Evolutionary conservation across 2,888 invertebrate species (phyloP), one percentile per base, ranked within the genome.

Genomic region (Sinotaia quadrata): DNA sequence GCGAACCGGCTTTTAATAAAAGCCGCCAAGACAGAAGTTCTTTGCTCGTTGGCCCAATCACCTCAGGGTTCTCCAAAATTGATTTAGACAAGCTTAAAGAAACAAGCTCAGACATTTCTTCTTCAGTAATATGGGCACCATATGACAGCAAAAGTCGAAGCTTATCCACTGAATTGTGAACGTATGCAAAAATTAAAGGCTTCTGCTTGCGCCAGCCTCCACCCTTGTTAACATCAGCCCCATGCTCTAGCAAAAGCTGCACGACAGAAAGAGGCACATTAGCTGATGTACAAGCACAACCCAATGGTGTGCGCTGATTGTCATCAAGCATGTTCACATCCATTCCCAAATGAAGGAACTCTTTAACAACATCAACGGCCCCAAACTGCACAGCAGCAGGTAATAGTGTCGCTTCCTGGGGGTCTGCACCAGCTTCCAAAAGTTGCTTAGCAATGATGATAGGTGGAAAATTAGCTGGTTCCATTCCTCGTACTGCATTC

Each of bases 321-420:
- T 84, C 81, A 71, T 84, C 84, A 62, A 83, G 69, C 79, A 81
- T 79, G 66, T 84, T 84, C 4, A 84, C 80, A 69, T 84, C 81
- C 84, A 84, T 84, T 4, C 83, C 83, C 15, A 81, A 72, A 33
- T 79, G 76, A 34, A 84, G 68, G 7, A 84, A 72, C 56, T 84
- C 81, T 63, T 76, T 74, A 5, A 84, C 81, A 15, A 81, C 72
- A 49, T 75, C 74, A 12, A 74, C 70, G 47, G 81, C 79, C 29
- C 81, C 78, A 36, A 80, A 78, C 62, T 82, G 81, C 1, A 84
- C 81, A 18, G 83, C 84, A 10, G 82, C 75, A 2, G 84, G 84
- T 15, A 84, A 71, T 29, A 83, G 71, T 1, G 84, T 84, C n/a
- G 83, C 81, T 27, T 81, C 79, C 31, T 75, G 75, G 1, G 79